A percentile compares a stretch with the other conserved stretches of the same genome.
phyloP scores from a whole-genome alignment of 2,797 vertebrate species.

The Parauchenoglanis ngamensis region DNA sequence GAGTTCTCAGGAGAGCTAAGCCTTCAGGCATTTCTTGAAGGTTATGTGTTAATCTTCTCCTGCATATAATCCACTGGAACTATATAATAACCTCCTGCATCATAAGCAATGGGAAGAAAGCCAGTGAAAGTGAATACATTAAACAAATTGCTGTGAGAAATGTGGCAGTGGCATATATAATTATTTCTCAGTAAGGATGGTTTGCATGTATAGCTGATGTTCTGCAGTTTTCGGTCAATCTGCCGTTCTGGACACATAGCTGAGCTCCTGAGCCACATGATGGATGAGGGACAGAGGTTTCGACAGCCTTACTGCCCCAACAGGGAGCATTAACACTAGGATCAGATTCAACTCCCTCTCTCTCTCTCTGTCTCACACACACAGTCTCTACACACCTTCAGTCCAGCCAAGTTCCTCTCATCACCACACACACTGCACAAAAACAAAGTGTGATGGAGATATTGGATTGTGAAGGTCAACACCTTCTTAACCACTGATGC shows the following conservation, averaged over 20 bases:
- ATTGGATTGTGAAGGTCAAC: constrained; percentile 24
- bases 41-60: constrained; percentile 1
- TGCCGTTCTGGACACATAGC: constrained; percentile 3
- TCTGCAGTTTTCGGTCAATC: not conserved
- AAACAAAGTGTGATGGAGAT: not conserved
- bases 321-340: constrained; percentile 47
- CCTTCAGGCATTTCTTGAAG: not conserved
- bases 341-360: constrained; percentile 52
- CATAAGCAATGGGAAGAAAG: not conserved
- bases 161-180: not conserved
- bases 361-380: not conserved
- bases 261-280: constrained; percentile 49
- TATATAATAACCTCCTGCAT: not conserved
- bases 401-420: constrained; percentile 8
- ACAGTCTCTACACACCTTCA: not conserved
- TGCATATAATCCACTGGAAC: constrained; percentile 4
- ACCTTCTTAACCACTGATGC: constrained; percentile 11
- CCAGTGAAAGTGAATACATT: not conserved
- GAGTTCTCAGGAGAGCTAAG: not conserved
- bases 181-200: constrained; percentile 3
- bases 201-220: not conserved
- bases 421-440: constrained; percentile 14
- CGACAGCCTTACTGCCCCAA: constrained; percentile 42
- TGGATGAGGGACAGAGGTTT: constrained; percentile 52
- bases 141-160: not conserved